Base-by-base conservation (phyloP, 2,888 invertebrate genomes). In the Temnothorax unifasciatus region DNA sequence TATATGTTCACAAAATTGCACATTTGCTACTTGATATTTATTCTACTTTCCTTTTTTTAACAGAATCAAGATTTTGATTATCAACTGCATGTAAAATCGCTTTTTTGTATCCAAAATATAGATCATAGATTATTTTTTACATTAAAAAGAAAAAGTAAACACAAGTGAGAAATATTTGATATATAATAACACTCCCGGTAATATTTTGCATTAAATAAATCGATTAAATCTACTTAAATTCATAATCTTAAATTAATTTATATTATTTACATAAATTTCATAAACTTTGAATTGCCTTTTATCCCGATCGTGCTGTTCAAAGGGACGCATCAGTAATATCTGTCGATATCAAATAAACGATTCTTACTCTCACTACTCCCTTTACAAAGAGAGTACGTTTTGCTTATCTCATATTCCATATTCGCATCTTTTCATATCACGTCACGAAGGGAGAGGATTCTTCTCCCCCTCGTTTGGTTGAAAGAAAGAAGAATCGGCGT, bases 331-430 rank as follows among this genome's bases (percentile, higher is more conserved):
- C 25, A 21, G 52, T 54, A 71, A 76, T 74, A 52, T 63, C 75
- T 74, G 50, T 76, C 63, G 25, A 76, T 77, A 44, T 66, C 66
- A 44, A 76, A 52, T 29, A 44, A n/a, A 66, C 25, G 52, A 64
- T 64, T 38, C 41, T 66, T 54, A 25, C 41, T 29, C 9, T 77
- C 54, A 66, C 38, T n/a, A 15, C 54, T 57, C 34, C 18, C 50
- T 47, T 47, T 34, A 44, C 44, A 74, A 59, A 47, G n/a, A 44
- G 21, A 52, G 11, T 21, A 44, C 25, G 57, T 8, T 41, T 44
- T 59, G 57, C 74, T 75, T 63, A 61, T 63, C 44, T 74, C 47
- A 64, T 52, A 52, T 52, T 69, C 8, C 50, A 61, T 41, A 76
- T 66, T 69, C 44, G 34, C n/a, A 57, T 69, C 77, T 69, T 54